Conservation (phyloP, 2,113 vertebrate genomes). For the Micromys minutus region DNA sequence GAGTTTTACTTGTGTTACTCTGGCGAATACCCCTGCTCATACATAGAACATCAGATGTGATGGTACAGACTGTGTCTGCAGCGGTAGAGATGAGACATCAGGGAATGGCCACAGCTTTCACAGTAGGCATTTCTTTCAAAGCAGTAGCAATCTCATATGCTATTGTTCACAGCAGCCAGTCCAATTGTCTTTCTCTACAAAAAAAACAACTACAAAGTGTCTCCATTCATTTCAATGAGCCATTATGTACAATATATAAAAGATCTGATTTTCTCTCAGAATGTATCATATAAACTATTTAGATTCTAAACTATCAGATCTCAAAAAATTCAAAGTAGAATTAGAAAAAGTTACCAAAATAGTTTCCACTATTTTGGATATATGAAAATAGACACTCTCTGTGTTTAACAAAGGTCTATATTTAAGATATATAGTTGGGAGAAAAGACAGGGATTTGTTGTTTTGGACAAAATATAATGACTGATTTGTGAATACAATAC, state of each 20-base stretch:
- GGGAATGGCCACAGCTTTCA: neutral
- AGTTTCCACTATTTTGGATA: neutral
- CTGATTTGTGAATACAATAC: neutral
- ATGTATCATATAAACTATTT: neutral
- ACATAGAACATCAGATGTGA: neutral
- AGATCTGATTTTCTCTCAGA: neutral
- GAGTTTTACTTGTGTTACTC: neutral
- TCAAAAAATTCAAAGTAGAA: slow-evolving; percentile 13
- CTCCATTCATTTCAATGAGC: neutral
- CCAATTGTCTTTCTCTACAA: neutral
- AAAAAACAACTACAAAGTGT: neutral
- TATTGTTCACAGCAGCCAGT: neutral
- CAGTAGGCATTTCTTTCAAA: neutral
- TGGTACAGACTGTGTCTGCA: neutral
- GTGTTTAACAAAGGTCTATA: neutral
- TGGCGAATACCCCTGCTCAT: neutral
- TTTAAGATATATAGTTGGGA: neutral
- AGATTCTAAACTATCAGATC: slow-evolving; percentile 16
- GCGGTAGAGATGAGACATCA: neutral
- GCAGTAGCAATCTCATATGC: neutral
- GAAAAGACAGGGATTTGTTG: neutral
- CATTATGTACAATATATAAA: neutral
- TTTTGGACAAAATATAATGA: neutral
- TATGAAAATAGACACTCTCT: neutral
- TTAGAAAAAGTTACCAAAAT: neutral